Evolutionary conservation across 2,888 invertebrate genomes (phyloP), one percentile per base, ranked within the genome.

Genomic region (Sabellastarte sp.): DNA sequence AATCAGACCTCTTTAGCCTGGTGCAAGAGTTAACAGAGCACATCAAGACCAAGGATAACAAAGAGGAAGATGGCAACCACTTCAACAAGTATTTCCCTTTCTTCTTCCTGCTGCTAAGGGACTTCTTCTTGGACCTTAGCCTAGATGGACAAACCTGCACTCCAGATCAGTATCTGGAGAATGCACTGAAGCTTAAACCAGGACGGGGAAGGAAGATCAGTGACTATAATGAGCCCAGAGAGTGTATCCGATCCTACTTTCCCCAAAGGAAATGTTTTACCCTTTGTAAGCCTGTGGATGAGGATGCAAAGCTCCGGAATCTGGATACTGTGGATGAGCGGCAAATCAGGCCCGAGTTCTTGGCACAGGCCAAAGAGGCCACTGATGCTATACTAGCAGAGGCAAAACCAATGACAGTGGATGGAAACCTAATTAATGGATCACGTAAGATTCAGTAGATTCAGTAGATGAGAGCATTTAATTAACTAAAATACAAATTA

Each of bases 211-310:
- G 5, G 26, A 53, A 53, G 28, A 53, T 53, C 28, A 10, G 26
- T 20, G 24, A 53, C 5, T 53, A 20, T 26, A 53, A 53, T 26
- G 20, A 5, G 5, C 53, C 53, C 5, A 15, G 53, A 15, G 53
- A 53, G 28, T 53, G 53, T 26, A 53, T 53, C 53, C 10, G 53
- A 26, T 5, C 20, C 10, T 53, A 24, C 53, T 53, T 53, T 53
- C 53, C 53, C 28, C 10, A 5, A 15, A 10, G 53, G 28, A 5
- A 5, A 5, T 53, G 53, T 26, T 53, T 53, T 26, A 53, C 53
- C 5, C 24, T 53, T 5, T 26, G 15, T 24, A 53, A 10, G 26
- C 53, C 53, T 24, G 53, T 53, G 5, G 53, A 41, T 41, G 41
- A 41, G 10, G 20, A 20, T 20, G 41, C 10, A 41, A 41, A 41